These are phyloP conservation scores for Castor canadensis DNA, from an alignment of 2,113 vertebrate species.

Conservation along the genomic window DNA sequence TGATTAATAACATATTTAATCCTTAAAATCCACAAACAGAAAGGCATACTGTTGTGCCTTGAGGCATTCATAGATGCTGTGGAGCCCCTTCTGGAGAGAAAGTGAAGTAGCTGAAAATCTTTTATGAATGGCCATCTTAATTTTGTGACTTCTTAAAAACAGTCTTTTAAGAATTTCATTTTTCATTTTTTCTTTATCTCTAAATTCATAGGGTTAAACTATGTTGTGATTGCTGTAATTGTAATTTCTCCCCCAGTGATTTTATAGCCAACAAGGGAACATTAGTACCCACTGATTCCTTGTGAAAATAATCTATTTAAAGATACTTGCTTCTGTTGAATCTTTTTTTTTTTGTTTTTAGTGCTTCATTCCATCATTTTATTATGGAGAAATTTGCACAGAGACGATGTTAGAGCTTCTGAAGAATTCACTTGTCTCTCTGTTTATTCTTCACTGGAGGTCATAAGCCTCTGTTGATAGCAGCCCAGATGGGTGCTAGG, in stretches of 20 bases:
- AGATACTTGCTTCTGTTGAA: slow-evolving; percentile 53
- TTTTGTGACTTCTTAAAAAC: slow-evolving; percentile 49
- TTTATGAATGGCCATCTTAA: slow-evolving; percentile 25
- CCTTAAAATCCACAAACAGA: slow-evolving; percentile 57
- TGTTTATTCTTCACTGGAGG: slow-evolving; percentile 61
- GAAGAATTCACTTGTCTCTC: slow-evolving; percentile 42
- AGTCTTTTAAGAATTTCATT: neutral
- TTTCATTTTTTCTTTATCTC: slow-evolving; percentile 10
- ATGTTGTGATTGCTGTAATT: slow-evolving; percentile 59
- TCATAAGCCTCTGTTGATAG: slow-evolving; percentile 57
- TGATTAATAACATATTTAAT: slow-evolving; percentile 76
- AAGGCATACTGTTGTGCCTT: slow-evolving; percentile 49
- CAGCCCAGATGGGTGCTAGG: slow-evolving; percentile 62
- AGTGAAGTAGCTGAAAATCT: slow-evolving; percentile 22
- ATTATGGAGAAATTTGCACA: slow-evolving; percentile 65
- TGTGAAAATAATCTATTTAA: slow-evolving; percentile 70
- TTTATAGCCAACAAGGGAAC: slow-evolving; percentile 71
- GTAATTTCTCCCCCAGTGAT: slow-evolving; percentile 73
- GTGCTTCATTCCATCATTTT: slow-evolving; percentile 63
- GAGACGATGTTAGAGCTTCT: slow-evolving; percentile 39
- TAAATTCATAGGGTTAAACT: slow-evolving; percentile 49
- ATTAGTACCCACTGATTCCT: slow-evolving; percentile 70
- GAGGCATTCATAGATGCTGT: neutral
- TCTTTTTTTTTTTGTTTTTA: slow-evolving; percentile 32
- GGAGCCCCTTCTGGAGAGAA: slow-evolving; percentile 37